Base-by-base conservation (phyloP, 2,888 invertebrate genomes). In the Rotaria magnacalcarata region DNA sequence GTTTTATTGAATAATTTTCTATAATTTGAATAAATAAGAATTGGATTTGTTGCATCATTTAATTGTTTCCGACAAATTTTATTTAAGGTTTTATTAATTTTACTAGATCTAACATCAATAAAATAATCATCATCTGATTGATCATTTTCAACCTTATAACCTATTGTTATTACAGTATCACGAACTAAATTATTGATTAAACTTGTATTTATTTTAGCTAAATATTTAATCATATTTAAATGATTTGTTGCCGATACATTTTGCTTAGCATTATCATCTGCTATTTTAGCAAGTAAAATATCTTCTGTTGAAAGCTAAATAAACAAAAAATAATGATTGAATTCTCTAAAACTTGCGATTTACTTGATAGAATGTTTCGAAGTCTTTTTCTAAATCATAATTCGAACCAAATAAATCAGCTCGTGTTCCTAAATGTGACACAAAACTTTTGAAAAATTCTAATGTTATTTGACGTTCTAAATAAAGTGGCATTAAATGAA, bases 341-440 rank as follows among this genome's bases (percentile, higher is more conserved):
- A 34, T 34, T 34, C 34, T 34, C 34, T 2, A 34, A 34, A 34
- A 34, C 34, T 34, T 34, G 34, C 2, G 34, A 34, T 11, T 27
- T 67, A 67, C 67, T 67, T 67, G 14, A 67, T 67, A 67, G 27
- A 80, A 80, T 47, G 41, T 8, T 80, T 80, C 47, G 21, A 80
- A 80, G 43, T 80, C 75, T 80, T 80, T 41, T 19, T 80, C 75
- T 80, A 80, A 80, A 80, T 80, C 75, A 80, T 80, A 80, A 47
- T 80, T 80, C 24, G 75, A 80, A 80, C 75, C 47, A 47, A 80
- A 80, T 47, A 80, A 24, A 80, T 80, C 75, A 8, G 75, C 8
- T 47, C 75, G 41, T 80, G 75, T 41, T 8, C 75, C 75, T 47
- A 80, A 24, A 47, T 47, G 24, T 10, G 75, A 7, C 21, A 47